These are phyloP conservation scores for Uria aalge DNA, from an alignment of 2,113 vertebrate genomes.

Conservation along the genomic window DNA sequence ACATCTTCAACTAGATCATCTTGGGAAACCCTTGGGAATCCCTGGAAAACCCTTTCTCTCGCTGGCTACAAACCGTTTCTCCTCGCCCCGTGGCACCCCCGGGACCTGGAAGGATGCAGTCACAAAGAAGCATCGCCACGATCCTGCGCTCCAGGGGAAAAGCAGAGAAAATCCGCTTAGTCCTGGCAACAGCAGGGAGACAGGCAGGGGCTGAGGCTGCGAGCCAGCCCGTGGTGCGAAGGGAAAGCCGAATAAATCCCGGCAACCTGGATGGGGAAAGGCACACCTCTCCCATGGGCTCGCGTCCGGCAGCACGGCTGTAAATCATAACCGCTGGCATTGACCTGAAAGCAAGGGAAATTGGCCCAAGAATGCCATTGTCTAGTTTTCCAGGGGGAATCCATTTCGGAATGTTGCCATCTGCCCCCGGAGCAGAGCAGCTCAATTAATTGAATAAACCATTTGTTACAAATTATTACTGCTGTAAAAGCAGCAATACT, in stretches of 20 bases:
- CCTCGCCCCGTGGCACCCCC: not conserved
- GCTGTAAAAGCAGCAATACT: not conserved
- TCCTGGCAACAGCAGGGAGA: not conserved
- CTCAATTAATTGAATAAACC: constrained; percentile 33
- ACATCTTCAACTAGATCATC: no score
- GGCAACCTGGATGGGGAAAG: not conserved
- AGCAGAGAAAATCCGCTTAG: not conserved
- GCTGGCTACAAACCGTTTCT: not conserved
- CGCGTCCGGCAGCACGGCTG: not conserved
- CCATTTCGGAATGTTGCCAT: not conserved
- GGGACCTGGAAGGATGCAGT: not conserved
- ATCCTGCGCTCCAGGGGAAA: fast-evolving
- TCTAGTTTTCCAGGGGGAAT: constrained; percentile 7
- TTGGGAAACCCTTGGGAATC: not conserved
- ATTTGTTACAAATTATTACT: constrained; percentile 11
- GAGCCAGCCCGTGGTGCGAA: not conserved
- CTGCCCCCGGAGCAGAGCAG: not conserved
- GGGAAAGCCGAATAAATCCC: not conserved
- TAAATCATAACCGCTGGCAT: not conserved
- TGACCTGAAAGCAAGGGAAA: not conserved
- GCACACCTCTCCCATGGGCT: not conserved
- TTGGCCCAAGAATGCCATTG: not conserved
- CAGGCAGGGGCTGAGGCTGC: not conserved
- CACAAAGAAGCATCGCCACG: not conserved
- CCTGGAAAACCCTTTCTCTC: not conserved